Percentiles rank a stretch among this genome's conserved stretches.
These are phyloP conservation scores for Mesembrinibis cayennensis DNA, from an alignment of 2,113 vertebrate species.

Conservation along the genomic window DNA sequence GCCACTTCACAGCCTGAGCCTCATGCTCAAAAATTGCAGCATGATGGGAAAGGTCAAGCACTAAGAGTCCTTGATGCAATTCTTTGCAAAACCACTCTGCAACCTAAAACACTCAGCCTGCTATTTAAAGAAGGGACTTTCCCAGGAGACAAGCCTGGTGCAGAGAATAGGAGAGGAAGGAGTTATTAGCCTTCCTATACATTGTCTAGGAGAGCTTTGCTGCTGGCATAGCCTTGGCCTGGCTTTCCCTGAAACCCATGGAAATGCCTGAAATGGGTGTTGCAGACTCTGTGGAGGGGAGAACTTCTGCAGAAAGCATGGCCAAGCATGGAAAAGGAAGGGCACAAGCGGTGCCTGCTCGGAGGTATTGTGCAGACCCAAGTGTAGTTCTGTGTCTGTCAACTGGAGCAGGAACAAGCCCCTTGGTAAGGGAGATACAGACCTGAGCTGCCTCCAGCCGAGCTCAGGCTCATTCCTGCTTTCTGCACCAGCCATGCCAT, in stretches of 20 bases:
- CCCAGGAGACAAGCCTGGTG: background rate
- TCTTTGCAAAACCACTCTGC: background rate
- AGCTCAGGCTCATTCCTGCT: background rate
- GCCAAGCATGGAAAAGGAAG: background rate
- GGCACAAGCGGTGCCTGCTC: background rate
- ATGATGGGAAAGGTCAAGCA: background rate
- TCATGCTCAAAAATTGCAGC: background rate
- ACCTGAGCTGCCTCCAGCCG: background rate
- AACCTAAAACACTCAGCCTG: background rate
- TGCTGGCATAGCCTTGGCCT: background rate
- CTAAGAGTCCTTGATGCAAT: background rate
- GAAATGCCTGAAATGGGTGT: background rate
- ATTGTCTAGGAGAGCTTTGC: background rate
- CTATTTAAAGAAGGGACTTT: background rate
- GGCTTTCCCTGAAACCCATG: background rate
- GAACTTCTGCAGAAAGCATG: background rate
- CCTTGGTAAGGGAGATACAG: background rate
- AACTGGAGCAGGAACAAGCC: background rate
- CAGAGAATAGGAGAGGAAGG: background rate
- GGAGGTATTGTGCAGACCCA: background rate
- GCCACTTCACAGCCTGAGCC: background rate
- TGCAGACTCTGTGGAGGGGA: background rate
- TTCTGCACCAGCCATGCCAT: background rate
- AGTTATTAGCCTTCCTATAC: background rate
- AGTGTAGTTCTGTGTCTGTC: background rate